phyloP scores from a whole-genome alignment of 2,797 vertebrate species.

The Sebastes kiyomatsui region DNA sequence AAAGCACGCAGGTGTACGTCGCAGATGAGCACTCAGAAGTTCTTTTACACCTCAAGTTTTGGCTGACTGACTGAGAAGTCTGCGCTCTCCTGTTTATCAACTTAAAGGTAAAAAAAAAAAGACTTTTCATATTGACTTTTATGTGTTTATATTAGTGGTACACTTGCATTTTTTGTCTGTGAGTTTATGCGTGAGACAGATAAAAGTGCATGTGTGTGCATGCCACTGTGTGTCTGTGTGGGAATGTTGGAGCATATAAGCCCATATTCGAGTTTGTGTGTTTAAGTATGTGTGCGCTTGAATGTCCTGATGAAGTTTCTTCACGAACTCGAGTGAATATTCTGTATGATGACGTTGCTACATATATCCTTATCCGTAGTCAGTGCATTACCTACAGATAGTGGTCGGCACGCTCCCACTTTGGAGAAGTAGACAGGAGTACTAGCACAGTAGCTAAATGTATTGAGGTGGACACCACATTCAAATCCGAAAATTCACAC shows the following conservation, averaged over 20 bases:
- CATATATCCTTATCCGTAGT: background rate
- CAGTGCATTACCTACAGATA: background rate
- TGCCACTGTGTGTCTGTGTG: background rate
- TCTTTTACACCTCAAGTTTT: slow-evolving; percentile 42
- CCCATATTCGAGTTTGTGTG: background rate
- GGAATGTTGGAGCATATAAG: background rate
- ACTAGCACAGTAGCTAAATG: background rate
- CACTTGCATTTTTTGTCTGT: slow-evolving; percentile 1
- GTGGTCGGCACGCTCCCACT: background rate
- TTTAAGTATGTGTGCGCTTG: background rate
- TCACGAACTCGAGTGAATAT: background rate
- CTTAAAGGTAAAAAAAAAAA: slow-evolving; percentile 15
- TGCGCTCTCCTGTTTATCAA: slow-evolving; percentile 45
- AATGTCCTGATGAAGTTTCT: slow-evolving; percentile 6
- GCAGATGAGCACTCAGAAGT: slow-evolving; percentile 12
- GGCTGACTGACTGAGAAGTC: slow-evolving; percentile 51
- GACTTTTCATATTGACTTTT: slow-evolving; percentile 17
- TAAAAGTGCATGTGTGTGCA: background rate
- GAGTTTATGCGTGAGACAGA: background rate
- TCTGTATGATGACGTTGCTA: background rate
- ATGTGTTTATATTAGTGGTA: slow-evolving; percentile 11
- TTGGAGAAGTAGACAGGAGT: background rate
- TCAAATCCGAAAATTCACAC: background rate
- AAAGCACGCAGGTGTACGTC: slow-evolving; percentile 18
- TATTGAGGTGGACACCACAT: background rate